phyloP scores from a whole-genome alignment of 2,888 invertebrate species.

The Folsomia candida region DNA sequence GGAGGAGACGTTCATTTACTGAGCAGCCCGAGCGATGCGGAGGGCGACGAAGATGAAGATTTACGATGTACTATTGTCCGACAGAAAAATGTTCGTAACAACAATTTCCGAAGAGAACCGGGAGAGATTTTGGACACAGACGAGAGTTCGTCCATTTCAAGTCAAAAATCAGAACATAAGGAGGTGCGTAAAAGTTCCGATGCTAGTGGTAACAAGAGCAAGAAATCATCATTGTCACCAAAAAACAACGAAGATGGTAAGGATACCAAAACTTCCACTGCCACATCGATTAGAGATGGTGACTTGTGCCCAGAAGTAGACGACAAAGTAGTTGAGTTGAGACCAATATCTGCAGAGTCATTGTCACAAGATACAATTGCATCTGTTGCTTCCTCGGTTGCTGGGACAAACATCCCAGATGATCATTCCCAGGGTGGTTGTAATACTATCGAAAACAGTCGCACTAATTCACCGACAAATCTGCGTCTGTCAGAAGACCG shows the following conservation, averaged over 20 bases:
- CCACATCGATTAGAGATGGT: background rate
- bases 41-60: slow-evolving; percentile 1
- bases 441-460: no score
- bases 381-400: no score
- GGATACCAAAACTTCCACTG: background rate
- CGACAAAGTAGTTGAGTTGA: background rate
- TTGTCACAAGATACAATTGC: background rate
- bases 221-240: no score
- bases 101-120: slow-evolving; percentile 1
- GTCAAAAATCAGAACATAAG: background rate
- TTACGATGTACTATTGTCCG: background rate
- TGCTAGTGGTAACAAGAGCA: background rate
- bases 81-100: background rate
- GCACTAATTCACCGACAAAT: no score
- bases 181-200: background rate
- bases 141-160: background rate
- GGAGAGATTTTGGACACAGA: slow-evolving; percentile 6
- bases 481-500: no score
- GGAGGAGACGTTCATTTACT: background rate
- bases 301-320: background rate
- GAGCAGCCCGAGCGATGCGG: background rate
- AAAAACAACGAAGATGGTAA: no score
- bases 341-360: background rate
- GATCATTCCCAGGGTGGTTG: no score
- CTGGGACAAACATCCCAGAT: no score